Conservation (phyloP, 2,888 invertebrate genomes). For the Eupithecia vulgata region DNA sequence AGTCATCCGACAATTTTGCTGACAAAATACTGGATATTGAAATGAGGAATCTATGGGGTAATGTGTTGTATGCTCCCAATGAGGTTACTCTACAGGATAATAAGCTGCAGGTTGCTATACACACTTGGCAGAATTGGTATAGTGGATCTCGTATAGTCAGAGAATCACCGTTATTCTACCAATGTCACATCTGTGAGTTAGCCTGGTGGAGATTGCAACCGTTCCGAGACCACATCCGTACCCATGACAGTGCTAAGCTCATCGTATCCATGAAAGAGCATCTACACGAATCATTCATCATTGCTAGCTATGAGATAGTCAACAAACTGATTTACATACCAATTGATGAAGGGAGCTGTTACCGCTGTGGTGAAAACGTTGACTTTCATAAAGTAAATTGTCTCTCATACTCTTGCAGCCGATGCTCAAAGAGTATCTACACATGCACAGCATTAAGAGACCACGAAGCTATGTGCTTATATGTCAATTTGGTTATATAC, state of each 20-base stretch:
- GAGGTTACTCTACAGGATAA: constrained; percentile 14
- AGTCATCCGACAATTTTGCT: constrained; percentile 33
- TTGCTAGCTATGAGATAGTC: constrained; percentile 32
- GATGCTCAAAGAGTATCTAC: constrained; percentile 40
- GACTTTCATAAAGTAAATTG: constrained; percentile 8
- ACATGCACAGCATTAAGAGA: constrained; percentile 41
- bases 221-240: constrained; percentile 54
- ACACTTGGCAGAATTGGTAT: constrained; percentile 49
- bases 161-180: constrained; percentile 56
- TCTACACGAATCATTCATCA: constrained; percentile 47
- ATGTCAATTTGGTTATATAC: not conserved
- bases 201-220: constrained; percentile 61
- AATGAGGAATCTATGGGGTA: constrained; percentile 49
- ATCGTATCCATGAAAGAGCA: constrained; percentile 38
- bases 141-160: constrained; percentile 12
- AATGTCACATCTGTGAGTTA: constrained; percentile 59
- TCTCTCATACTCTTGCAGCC: constrained; percentile 41
- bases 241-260: constrained; percentile 8
- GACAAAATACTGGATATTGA: constrained; percentile 49
- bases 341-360: constrained; percentile 48
- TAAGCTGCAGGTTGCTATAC: constrained; percentile 44
- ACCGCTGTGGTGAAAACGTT: constrained; percentile 51
- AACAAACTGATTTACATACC: constrained; percentile 17
- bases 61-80: not conserved
- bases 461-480: constrained; percentile 27